Evolutionary conservation across 2,113 vertebrate species (phyloP).

Genomic region (human (Homo sapiens)): DNA sequence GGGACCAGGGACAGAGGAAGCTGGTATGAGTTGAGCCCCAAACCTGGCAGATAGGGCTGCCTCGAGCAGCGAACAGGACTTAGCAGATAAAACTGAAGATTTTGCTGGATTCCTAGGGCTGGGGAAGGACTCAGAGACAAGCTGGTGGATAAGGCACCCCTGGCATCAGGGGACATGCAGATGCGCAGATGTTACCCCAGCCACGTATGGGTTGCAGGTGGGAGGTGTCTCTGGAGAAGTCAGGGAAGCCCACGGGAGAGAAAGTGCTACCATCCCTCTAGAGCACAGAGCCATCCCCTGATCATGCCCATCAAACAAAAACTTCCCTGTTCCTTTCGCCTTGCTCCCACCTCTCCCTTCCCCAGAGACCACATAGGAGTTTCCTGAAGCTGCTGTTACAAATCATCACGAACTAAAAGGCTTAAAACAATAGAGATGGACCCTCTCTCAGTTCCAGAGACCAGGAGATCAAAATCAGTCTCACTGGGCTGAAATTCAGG

Average conservation of each 20-base stretch:
- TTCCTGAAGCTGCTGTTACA: not conserved
- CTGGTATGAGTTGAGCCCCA: not conserved
- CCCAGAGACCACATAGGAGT: not conserved
- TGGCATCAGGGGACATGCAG: accelerated
- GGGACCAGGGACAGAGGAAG: not conserved
- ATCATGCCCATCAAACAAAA: not conserved
- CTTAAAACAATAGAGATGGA: not conserved
- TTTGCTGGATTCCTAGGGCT: not conserved
- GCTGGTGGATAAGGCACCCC: not conserved
- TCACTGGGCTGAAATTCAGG: not conserved
- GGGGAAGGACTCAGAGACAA: not conserved
- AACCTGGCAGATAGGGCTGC: not conserved
- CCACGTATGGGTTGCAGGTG: accelerated
- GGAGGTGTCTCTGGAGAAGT: not conserved
- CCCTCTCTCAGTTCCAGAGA: not conserved
- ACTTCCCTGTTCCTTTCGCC: no score
- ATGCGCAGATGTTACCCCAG: not conserved
- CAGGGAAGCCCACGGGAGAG: no score
- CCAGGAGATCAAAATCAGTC: no score
- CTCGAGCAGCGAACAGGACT: not conserved
- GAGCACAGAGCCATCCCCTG: not conserved
- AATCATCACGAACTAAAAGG: accelerated
- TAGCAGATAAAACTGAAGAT: not conserved
- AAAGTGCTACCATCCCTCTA: not conserved
- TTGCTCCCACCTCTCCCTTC: accelerated